Percentiles rank a stretch among this genome's conserved stretches.
Evolutionary conservation across 2,888 invertebrate species (phyloP).

Genomic region (Clitarchus hookeri): DNA sequence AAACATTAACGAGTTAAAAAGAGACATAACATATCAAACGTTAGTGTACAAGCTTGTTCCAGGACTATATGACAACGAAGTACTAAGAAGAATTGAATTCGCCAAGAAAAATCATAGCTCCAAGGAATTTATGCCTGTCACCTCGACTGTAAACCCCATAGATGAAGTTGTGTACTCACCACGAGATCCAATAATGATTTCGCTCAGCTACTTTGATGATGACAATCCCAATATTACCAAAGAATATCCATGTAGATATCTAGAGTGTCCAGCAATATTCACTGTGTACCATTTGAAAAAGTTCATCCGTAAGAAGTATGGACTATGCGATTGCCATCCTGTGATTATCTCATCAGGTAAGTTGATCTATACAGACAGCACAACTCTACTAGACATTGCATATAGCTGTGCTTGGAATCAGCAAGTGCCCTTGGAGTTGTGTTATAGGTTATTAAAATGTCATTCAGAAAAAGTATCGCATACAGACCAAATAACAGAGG

Average conservation of each 20-base stretch:
- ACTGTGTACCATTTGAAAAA: not conserved
- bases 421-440: not conserved
- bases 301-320: not conserved
- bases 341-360: not conserved
- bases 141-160: not conserved
- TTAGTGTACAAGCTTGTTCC: not conserved
- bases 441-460: not conserved
- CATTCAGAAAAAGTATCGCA: not conserved
- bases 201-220: not conserved
- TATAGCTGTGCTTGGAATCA: slow-evolving; percentile 8
- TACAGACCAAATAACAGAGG: not conserved
- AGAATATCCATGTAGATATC: not conserved
- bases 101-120: not conserved
- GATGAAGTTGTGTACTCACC: not conserved
- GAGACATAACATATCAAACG: not conserved
- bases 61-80: slow-evolving; percentile 3
- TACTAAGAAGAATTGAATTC: not conserved
- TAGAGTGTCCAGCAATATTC: not conserved
- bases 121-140: not conserved
- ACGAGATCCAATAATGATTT: not conserved
- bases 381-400: not conserved
- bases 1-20: not conserved
- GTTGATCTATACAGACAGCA: not conserved
- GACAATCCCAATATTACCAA: not conserved
- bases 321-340: not conserved